Base-by-base conservation (phyloP, 64 coral and sea anemone species). In the Porites lutea region DNA sequence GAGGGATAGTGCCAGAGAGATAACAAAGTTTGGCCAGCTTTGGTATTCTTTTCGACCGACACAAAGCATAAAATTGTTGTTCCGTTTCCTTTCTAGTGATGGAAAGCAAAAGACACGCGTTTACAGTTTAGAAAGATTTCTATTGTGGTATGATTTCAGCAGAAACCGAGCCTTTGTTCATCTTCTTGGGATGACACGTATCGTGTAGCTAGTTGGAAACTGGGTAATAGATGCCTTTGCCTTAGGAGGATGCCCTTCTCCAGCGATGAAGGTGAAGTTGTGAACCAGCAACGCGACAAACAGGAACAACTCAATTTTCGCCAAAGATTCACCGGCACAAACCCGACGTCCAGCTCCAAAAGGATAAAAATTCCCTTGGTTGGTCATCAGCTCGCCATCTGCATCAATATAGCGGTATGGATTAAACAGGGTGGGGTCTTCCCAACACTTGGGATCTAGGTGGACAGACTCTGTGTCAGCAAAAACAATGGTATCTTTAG, bases 381-480 rank as follows among this genome's bases (percentile, higher is more conserved):
- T 65, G 13, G 62, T 65, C 13, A 65, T 65, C 13, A 76, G n/a
- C 73, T 76, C 13, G 1, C 73, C 73, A 12, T 76, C 50, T 46
- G 10, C 18, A 18, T 43, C 73, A 20, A 76, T 76, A 43, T 76
- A 23, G 18, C 73, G 73, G 70, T 73, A 46, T 9, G 70, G 70
- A 16, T 73, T 73, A 46, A 73, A 73, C 45, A 27, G 10, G 20
- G 70, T 73, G 70, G 70, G 70, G 45, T 73, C 45, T 46, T 73
- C 70, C 70, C 70, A 73, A 16, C 70, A 73, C 18, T 73, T 73
- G 70, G 70, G 70, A 46, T 73, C 70, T 16, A 73, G 20, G 14
- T 73, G 70, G 45, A 73, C 70, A 9, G 7, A 6, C 14, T 73
- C 45, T 21, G 45, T 73, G 70, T 73, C 7, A 73, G 45, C 70